Evolutionary conservation across 2,888 invertebrate species (phyloP).

Genomic region (Rhimphoctona megacephalus): DNA sequence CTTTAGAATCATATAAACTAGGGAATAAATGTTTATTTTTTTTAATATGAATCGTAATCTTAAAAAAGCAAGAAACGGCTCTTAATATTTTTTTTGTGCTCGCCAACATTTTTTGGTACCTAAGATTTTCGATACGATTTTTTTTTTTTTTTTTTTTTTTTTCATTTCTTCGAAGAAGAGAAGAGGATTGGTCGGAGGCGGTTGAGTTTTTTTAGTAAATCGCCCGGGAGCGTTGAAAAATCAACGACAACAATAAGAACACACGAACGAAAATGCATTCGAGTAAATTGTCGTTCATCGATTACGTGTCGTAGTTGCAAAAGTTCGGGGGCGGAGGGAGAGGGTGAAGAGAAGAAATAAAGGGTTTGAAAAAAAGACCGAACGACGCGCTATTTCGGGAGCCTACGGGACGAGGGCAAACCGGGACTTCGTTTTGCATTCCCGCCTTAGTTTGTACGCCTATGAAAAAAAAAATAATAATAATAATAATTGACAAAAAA

Average conservation of each 20-base stretch:
- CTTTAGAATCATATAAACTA: slow-evolving; percentile 3
- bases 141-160: slow-evolving; percentile 22
- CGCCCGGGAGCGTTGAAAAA: slow-evolving; percentile 64
- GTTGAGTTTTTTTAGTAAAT: slow-evolving; percentile 70
- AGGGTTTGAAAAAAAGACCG: slow-evolving; percentile 40
- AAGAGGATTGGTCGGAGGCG: slow-evolving; percentile 63
- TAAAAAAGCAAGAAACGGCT: background rate
- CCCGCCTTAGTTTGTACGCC: slow-evolving; percentile 81
- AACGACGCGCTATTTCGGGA: slow-evolving; percentile 64
- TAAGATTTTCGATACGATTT: slow-evolving; percentile 16
- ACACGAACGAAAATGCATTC: slow-evolving; percentile 30
- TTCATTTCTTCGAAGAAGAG: slow-evolving; percentile 14
- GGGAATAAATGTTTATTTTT: slow-evolving; percentile 7
- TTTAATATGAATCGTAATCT: background rate
- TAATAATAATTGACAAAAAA: slow-evolving; percentile 27
- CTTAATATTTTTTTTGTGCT: background rate
- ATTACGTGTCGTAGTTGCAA: slow-evolving; percentile 54
- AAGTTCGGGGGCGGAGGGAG: background rate
- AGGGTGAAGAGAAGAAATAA: slow-evolving; percentile 11
- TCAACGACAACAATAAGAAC: background rate
- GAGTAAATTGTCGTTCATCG: slow-evolving; percentile 64
- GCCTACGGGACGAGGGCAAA: slow-evolving; percentile 74
- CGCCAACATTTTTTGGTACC: background rate
- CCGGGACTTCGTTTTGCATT: slow-evolving; percentile 77
- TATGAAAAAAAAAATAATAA: slow-evolving; percentile 72